Base-by-base conservation (phyloP, 2,797 vertebrate genomes). In the Cercopithecus diana region DNA sequence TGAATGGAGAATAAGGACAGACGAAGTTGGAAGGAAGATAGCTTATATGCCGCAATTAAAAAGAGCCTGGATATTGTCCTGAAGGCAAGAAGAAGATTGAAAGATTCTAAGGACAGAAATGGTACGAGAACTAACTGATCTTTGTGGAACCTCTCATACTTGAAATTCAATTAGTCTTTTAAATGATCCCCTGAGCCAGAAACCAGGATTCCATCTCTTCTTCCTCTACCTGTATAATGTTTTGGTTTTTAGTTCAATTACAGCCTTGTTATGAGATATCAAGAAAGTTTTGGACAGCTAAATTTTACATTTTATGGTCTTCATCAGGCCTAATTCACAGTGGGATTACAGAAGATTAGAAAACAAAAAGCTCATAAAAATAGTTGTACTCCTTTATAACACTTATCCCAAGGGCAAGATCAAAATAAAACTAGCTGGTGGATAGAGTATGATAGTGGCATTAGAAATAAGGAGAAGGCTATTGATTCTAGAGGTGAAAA, bases 211-310 rank as follows among this genome's bases (percentile, higher is more conserved):
- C 4, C 28, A 17, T 93, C 48, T 75, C 17, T 92, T 30, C 89
- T 76, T 92, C 17, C 20, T 91, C 64, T 89, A 92, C 64, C 64
- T 64, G 14, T 67, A 20, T 57, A 80, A 81, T 43, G 22, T 39
- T 55, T 92, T 85, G 36, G 33, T 76, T 89, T 84, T 83, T 45
- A 88, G 57, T 81, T 92, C 92, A 96, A 85, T 94, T 73, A 57
- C 48, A 84, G n/a, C 26, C 55, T 48, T 73, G n/a, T 84, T 57
- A 75, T 86, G 36, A 88, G 39, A 79, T 92, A 50, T 57, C 26
- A 73, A 67, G 52, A 84, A 79, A 77, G 20, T 92, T 88, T 61
- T 94, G 7, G 36, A 84, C 33, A 85, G 52, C 64, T 84, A 55
- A 70, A 24, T 50, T 92, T 94, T 94, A 58, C n/a, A 73, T 80